Evolutionary conservation across 1,140 invertebrate genomes (phyloP).

Genomic region (Atopsyche davidsoni): DNA sequence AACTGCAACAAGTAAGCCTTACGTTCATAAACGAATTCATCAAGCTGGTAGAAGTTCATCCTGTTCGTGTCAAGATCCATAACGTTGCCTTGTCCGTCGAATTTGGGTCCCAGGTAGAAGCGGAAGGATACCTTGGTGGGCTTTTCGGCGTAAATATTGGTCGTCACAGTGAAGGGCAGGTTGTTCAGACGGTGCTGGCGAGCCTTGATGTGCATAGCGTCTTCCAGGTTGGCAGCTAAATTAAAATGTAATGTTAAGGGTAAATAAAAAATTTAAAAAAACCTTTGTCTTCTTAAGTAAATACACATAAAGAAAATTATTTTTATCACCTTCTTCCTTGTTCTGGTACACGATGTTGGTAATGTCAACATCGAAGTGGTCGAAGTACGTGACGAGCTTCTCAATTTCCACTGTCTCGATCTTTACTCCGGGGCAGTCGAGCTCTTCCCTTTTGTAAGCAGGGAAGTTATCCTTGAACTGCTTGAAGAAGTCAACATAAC

Average conservation of each 20-base stretch:
- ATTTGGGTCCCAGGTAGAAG: slow-evolving; percentile 54
- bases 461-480: slow-evolving; percentile 49
- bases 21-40: slow-evolving; percentile 49
- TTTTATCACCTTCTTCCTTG: slow-evolving; percentile 39
- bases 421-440: slow-evolving; percentile 54
- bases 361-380: slow-evolving; percentile 50
- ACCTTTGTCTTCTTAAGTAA: too few species aligned
- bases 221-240: slow-evolving; percentile 28
- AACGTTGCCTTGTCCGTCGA: slow-evolving; percentile 42
- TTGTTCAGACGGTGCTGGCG: slow-evolving; percentile 55
- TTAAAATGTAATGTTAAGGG: too few species aligned
- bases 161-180: slow-evolving; percentile 56
- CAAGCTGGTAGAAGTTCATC: slow-evolving; percentile 50
- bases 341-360: slow-evolving; percentile 42
- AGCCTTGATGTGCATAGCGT: slow-evolving; percentile 39
- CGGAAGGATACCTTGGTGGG: slow-evolving; percentile 47
- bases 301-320: too few species aligned
- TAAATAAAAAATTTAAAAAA: too few species aligned
- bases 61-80: slow-evolving; percentile 48
- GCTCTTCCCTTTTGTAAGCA: slow-evolving; percentile 47
- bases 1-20: too few species aligned
- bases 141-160: slow-evolving; percentile 46
- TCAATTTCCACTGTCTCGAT: slow-evolving; percentile 58
- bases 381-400: slow-evolving; percentile 56
- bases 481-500: slow-evolving; percentile 52